Percentiles rank a stretch among this genome's conserved stretches.
These are phyloP conservation scores for Scolanthus callimorphus DNA, from an alignment of 92 coral and sea anemone species.

Conservation along the genomic window DNA sequence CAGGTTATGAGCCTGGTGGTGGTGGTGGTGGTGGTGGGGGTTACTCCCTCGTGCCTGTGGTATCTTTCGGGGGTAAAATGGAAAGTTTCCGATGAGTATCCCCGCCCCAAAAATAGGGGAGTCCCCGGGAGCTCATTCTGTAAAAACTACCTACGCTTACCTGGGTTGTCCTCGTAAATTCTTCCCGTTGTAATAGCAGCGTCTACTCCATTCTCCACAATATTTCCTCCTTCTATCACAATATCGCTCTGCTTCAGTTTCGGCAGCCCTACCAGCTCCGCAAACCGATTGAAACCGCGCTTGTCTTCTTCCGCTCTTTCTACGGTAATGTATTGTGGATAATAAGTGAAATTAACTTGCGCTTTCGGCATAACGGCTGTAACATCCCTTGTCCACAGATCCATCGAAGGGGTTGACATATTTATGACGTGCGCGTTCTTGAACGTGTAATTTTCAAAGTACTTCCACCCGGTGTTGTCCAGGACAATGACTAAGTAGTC, in stretches of 20 bases:
- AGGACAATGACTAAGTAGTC: conserved; percentile 41
- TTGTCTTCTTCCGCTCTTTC: conserved; percentile 19
- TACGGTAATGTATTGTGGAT: conserved; percentile 22
- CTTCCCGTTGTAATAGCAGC: conserved; percentile 32
- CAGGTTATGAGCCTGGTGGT: too few species aligned
- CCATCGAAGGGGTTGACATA: too few species aligned
- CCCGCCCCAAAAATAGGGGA: too few species aligned
- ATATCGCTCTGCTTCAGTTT: conserved; percentile 15
- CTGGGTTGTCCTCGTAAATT: conserved; percentile 24
- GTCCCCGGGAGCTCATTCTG: too few species aligned
- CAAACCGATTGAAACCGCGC: conserved; percentile 12
- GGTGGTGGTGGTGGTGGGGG: too few species aligned
- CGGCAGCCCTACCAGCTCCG: conserved; percentile 24
- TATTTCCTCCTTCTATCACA: conserved; percentile 45
- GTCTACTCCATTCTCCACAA: conserved; percentile 41
- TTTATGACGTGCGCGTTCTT: conserved; percentile 22
- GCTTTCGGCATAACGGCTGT: conserved; percentile 28
- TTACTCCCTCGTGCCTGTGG: too few species aligned
- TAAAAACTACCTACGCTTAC: too few species aligned
- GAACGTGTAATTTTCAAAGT: conserved; percentile 6
- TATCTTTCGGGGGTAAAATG: too few species aligned
- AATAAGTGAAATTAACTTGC: conserved; percentile 32
- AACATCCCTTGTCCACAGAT: conserved; percentile 48
- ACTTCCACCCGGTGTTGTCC: conserved; percentile 22
- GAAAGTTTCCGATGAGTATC: too few species aligned